Conservation (phyloP, 1,140 invertebrate genomes). For the Penaeus japonicus region DNA sequence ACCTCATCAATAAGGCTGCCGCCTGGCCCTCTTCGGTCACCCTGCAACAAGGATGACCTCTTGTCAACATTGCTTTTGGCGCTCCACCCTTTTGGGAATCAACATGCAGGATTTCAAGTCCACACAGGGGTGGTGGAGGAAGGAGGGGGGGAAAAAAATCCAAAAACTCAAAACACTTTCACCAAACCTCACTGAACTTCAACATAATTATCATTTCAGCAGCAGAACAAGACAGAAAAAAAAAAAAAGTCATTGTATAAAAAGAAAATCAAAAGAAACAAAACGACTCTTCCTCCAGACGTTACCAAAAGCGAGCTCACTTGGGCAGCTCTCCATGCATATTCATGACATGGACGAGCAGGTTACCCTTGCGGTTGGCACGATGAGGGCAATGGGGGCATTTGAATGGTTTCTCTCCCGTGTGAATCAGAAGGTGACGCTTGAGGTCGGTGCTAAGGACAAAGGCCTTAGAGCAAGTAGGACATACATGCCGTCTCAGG, state of each 20-base stretch:
- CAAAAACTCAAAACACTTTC: background rate
- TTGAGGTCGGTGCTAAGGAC: constrained; percentile 48
- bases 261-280: background rate
- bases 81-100: constrained; percentile 7
- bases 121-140: background rate
- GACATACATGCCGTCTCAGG: constrained; percentile 44
- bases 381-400: constrained; percentile 48
- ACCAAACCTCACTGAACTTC: background rate
- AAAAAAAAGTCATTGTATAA: background rate
- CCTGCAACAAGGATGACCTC: constrained; percentile 50
- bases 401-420: constrained; percentile 45
- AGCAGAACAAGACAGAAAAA: background rate
- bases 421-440: constrained; percentile 48
- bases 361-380: constrained; percentile 47
- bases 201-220: background rate
- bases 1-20: constrained; percentile 35
- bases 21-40: constrained; percentile 44
- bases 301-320: background rate
- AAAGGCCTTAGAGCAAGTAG: constrained; percentile 46
- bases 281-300: background rate
- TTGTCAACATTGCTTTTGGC: constrained; percentile 30
- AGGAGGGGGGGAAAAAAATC: background rate
- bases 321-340: constrained; percentile 16
- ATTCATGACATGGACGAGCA: constrained; percentile 43
- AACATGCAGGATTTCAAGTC: constrained; percentile 27